phyloP scores from a whole-genome alignment of 2,888 invertebrate genomes.

The Molanna angustata region DNA sequence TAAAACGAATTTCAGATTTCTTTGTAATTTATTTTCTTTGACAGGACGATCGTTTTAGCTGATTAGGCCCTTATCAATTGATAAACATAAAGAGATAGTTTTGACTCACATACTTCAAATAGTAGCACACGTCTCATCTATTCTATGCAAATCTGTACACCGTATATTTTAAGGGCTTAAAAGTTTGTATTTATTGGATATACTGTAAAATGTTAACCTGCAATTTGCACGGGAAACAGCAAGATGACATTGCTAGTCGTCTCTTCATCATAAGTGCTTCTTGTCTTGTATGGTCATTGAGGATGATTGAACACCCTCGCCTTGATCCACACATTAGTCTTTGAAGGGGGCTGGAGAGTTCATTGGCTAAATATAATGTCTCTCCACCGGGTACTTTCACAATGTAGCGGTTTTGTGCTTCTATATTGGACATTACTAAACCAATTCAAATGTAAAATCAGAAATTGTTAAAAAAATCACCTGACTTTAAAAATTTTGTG shows the following conservation, averaged over 20 bases:
- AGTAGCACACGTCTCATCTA: too few relatives aligned
- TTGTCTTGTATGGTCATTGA: slow-evolving; percentile 80
- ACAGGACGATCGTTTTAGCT: too few relatives aligned
- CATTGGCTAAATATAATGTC: slow-evolving; percentile 71
- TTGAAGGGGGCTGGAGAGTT: slow-evolving; percentile 60
- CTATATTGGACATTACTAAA: slow-evolving; percentile 58
- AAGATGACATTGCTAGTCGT: slow-evolving; percentile 66
- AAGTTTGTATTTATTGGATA: too few relatives aligned
- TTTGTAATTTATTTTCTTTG: too few relatives aligned
- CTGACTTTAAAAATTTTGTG: background rate
- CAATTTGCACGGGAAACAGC: slow-evolving; percentile 69
- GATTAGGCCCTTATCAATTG: too few relatives aligned
- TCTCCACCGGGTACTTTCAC: slow-evolving; percentile 70
- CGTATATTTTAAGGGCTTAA: too few relatives aligned
- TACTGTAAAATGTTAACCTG: slow-evolving; percentile 51
- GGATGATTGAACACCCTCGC: slow-evolving; percentile 72
- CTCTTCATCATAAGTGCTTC: slow-evolving; percentile 75
- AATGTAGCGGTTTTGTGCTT: slow-evolving; percentile 70
- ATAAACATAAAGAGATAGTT: too few relatives aligned
- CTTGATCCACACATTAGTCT: slow-evolving; percentile 70
- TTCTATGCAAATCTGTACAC: too few relatives aligned
- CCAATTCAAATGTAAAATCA: slow-evolving; percentile 23
- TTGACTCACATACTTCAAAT: too few relatives aligned
- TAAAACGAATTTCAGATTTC: too few relatives aligned
- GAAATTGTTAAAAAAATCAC: background rate